Evolutionary conservation across 2,888 invertebrate genomes (phyloP).

Genomic region (Salpingus planirostris): DNA sequence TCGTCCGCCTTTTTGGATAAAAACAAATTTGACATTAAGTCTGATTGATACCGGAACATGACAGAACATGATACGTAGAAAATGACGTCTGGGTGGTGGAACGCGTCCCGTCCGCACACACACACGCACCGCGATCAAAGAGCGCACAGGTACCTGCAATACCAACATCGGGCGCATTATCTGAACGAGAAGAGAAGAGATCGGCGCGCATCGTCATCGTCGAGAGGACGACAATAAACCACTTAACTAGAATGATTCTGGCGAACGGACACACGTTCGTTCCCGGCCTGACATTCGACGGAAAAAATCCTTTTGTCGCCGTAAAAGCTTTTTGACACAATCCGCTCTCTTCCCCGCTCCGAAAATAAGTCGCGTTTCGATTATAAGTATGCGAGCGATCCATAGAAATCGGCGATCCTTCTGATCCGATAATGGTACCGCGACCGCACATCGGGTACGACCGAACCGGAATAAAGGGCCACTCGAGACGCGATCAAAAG

Average conservation of each 20-base stretch:
- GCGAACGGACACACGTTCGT: constrained; percentile 41
- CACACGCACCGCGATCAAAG: too few species aligned
- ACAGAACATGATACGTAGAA: constrained; percentile 23
- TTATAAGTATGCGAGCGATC: constrained; percentile 29
- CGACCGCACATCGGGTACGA: too few species aligned
- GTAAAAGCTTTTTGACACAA: constrained; percentile 46
- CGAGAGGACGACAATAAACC: constrained; percentile 41
- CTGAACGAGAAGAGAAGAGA: too few species aligned
- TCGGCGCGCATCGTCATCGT: constrained; percentile 28
- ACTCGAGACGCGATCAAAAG: too few species aligned
- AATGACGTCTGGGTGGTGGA: background rate
- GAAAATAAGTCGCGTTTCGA: constrained; percentile 31
- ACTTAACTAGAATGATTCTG: constrained; percentile 42
- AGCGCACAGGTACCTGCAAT: background rate
- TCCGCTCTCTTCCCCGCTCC: constrained; percentile 31
- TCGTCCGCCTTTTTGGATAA: constrained; percentile 30
- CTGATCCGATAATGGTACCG: too few species aligned
- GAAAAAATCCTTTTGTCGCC: constrained; percentile 41
- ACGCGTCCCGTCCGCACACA: too few species aligned
- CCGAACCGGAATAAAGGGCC: constrained; percentile 23
- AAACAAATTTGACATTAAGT: constrained; percentile 37
- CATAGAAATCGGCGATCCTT: constrained; percentile 31
- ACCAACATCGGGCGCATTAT: constrained; percentile 10
- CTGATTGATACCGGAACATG: constrained; percentile 37
- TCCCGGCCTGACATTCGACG: constrained; percentile 37